Evolutionary conservation across 64 coral and sea anemone species (phyloP).

Genomic region (Actinia equina): DNA sequence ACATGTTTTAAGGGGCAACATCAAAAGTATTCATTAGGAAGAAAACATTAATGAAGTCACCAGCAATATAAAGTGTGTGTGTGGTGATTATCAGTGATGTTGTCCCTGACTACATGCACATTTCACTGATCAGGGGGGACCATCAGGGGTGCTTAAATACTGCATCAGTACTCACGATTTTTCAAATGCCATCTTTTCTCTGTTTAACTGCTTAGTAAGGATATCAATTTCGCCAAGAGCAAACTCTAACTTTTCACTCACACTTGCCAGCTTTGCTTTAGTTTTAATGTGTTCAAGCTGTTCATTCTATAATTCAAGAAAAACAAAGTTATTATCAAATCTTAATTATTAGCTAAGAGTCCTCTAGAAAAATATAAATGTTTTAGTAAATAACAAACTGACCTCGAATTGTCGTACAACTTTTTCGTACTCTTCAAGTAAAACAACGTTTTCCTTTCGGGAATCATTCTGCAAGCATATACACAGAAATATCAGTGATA

Average conservation of each 20-base stretch:
- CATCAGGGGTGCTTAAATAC: neutral
- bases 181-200: conserved; percentile 91
- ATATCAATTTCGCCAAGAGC: conserved; percentile 96
- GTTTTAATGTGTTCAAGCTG: conserved; percentile 94
- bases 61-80: too few species aligned
- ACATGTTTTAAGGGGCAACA: too few species aligned
- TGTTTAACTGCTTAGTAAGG: conserved; percentile 82
- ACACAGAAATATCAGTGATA: neutral
- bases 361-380: neutral
- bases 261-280: conserved; percentile 91
- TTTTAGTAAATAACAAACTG: too few species aligned
- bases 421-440: conserved; percentile 77
- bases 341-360: neutral
- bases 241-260: conserved; percentile 96
- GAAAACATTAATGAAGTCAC: too few species aligned
- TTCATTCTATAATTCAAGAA: conserved; percentile 57
- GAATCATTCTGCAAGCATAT: conserved; percentile 40
- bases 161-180: conserved; percentile 59
- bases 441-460: conserved; percentile 63
- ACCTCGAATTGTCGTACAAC: conserved; percentile 81
- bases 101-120: too few species aligned
- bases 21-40: too few species aligned
- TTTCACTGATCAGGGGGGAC: too few species aligned
- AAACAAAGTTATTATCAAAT: neutral
- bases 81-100: too few species aligned